Percentiles rank a stretch among this genome's conserved stretches.
Evolutionary conservation across 2,888 invertebrate species (phyloP).

Genomic region (Nemoura dubitans): DNA sequence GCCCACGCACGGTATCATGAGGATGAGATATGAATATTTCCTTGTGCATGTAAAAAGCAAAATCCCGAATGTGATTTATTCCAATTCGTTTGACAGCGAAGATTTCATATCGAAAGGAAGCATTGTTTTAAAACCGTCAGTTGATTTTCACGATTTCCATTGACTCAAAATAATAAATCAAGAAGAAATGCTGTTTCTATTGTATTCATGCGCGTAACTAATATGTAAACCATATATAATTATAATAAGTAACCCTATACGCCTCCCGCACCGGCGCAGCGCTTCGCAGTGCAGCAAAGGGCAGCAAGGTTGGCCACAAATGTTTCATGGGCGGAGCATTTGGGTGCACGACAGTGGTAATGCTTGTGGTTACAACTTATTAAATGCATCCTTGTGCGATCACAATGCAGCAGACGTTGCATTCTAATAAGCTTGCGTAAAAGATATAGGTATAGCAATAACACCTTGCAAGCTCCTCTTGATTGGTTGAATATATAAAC

Average conservation of each 20-base stretch:
- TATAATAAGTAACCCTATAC: neutral
- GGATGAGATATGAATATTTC: too few species aligned
- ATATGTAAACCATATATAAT: neutral
- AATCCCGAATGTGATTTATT: neutral
- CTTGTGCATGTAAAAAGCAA: too few species aligned
- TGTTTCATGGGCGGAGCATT: neutral
- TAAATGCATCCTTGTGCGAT: neutral
- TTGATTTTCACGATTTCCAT: neutral
- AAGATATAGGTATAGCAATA: neutral
- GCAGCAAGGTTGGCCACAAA: neutral
- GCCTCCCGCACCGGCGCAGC: neutral
- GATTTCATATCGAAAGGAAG: neutral
- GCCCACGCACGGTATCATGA: too few species aligned
- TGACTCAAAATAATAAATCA: neutral
- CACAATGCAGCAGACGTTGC: neutral
- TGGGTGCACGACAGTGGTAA: neutral
- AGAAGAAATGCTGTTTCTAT: neutral
- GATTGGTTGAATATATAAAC: neutral
- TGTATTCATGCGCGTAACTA: slow-evolving; percentile 3
- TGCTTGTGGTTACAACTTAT: neutral
- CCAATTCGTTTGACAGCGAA: neutral
- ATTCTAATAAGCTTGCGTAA: neutral
- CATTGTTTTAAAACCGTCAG: neutral
- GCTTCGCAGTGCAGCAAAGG: neutral
- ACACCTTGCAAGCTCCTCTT: neutral